Base-by-base conservation (phyloP, 2,113 vertebrate species). In the Gobius niger region DNA sequence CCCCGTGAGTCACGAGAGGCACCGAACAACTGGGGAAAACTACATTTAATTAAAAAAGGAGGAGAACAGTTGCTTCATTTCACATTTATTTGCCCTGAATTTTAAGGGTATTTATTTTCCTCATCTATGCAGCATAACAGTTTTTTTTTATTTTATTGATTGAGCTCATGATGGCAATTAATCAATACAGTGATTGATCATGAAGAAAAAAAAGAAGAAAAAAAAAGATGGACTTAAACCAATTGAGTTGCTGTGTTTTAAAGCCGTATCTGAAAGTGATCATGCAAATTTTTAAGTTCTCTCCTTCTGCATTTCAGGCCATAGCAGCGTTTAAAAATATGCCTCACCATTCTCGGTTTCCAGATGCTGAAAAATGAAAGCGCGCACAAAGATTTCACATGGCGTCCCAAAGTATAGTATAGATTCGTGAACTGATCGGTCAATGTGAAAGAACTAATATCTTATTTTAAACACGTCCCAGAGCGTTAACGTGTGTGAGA, bases 321-420 rank as follows among this genome's bases (percentile, higher is more conserved):
- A 63, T 64, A 76, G 69, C 72, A 68, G 77, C 56, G 63, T 82
- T 84, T 87, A 86, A 88, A 90, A 88, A 90, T 88, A 91, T 61
- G 88, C 85, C 81, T 73, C 62, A 68, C 70, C 46, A 82, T 84
- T 93, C 78, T 92, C 87, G 65, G 87, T 93, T 93, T 91, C 91
- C 67, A 82, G 59, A 68, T 46, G 76, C 52, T 77, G 84, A 88
- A 87, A 92, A 92, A 85, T 82, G 87, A 91, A 91, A 89, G 83
- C 80, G 65, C 16, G 54, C 44, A 72, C 68, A 47, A 62, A 65
- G 68, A 42, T 5, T 65, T 80, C 15, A 70, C 72, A 47, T 15
- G 14, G 67, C 50, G 18, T 19, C 65, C 51, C 44, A 72, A 64
- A 73, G 41, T 44, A 40, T 18, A n/a, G 72, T 67, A 12, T 53